Evolutionary conservation across 2,113 vertebrate genomes (phyloP).

Genomic region (Eptatretus burgeri): DNA sequence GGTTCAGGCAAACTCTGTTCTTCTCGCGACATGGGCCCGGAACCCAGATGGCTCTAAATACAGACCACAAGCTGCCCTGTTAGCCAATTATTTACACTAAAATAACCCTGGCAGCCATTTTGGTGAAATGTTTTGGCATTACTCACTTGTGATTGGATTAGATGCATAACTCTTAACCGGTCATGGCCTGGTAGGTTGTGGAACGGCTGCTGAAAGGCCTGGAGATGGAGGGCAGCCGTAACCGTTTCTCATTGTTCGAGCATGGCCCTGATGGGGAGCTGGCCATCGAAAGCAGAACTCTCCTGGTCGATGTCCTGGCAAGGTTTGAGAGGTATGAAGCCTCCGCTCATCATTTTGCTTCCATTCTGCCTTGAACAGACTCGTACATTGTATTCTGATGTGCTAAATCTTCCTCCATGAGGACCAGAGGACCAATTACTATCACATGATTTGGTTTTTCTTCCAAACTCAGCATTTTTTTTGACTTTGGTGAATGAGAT

Average conservation of each 20-base stretch:
- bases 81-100: too few relatives aligned
- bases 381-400: too few relatives aligned
- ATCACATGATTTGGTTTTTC: too few relatives aligned
- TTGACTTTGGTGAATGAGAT: too few relatives aligned
- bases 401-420: too few relatives aligned
- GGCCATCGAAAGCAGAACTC: constrained; percentile 28
- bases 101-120: constrained; percentile 4
- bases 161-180: constrained; percentile 14
- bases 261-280: constrained; percentile 42
- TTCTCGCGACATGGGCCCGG: background rate
- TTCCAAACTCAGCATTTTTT: too few relatives aligned
- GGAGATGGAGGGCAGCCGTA: constrained; percentile 44
- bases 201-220: constrained; percentile 44
- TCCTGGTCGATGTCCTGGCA: constrained; percentile 64
- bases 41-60: background rate
- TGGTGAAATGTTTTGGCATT: background rate
- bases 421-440: too few relatives aligned
- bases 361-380: too few relatives aligned
- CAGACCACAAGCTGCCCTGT: too few relatives aligned
- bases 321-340: constrained; percentile 36
- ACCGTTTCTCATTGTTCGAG: constrained; percentile 55
- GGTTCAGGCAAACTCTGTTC: constrained; percentile 6
- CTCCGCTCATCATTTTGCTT: too few relatives aligned
- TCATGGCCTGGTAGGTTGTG: constrained; percentile 28
- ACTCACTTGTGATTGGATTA: constrained; percentile 10